Base-by-base conservation (phyloP, 2,888 invertebrate genomes). In the Tinea pellionella region DNA sequence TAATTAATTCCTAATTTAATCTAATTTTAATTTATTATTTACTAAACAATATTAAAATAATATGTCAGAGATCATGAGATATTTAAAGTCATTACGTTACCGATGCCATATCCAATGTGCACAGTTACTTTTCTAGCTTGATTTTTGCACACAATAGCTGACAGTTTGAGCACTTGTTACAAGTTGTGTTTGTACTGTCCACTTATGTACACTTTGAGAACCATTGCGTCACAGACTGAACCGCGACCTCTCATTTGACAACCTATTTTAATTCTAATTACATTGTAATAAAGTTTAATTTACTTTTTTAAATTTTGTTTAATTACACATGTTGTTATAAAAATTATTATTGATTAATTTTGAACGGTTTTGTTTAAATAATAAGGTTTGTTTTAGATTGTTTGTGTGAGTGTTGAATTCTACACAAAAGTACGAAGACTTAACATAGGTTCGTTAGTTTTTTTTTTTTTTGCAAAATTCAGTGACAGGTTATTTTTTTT, bases 111-210 rank as follows among this genome's bases (percentile, higher is more conserved):
- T 59, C 59, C 59, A 59, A 1, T 29, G 42, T 24, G 47, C 59
- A 59, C 43, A 59, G 13, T 15, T 4, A 42, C 15, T 47, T 59
- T 30, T 13, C 2, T 18, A 19, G 13, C 47, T 43, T 13, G 4
- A 43, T 43, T 47, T 47, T 29, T 43, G 16, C 59, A 77, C 69
- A 80, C 80, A 80, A 81, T 79, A 67, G 79, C 78, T 77, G 78
- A 69, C 77, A 71, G 70, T 65, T 69, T 65, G 66, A 67, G 69
- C 68, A 62, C 62, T 59, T 57, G 37, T 15, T 47, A 47, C 42
- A 16, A 37, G 43, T 18, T 64, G 68, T 79, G 74, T 80, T 76
- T 81, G 71, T 73, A 62, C 29, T 59, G 43, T 47, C 43, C 30
- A 18, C 43, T 59, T 59, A 29, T 47, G 42, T 59, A 59, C 59